A percentile compares a stretch with the other conserved stretches of the same genome.
Evolutionary conservation across 1,140 invertebrate genomes (phyloP).

Genomic region (Globodera ellingtonae): DNA sequence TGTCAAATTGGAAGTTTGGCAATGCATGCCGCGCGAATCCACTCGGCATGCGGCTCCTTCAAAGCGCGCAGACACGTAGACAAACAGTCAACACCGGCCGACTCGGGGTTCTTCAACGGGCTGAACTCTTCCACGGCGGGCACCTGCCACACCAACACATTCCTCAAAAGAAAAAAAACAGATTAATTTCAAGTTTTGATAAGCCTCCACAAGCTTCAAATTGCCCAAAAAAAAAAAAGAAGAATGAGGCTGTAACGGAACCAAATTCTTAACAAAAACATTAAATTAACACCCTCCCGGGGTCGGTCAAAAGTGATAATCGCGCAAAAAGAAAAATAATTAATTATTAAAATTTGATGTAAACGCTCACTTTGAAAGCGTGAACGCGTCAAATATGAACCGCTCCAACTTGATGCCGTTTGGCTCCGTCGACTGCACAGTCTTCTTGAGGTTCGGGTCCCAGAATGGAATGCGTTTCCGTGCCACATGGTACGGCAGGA

Average conservation of each 20-base stretch:
- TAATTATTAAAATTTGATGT: too few species aligned
- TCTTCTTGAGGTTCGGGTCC: constrained; percentile 73
- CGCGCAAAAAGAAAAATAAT: too few species aligned
- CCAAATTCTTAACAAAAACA: too few species aligned
- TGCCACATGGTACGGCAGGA: constrained; percentile 85
- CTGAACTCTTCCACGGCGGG: constrained; percentile 90
- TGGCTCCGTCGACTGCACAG: constrained; percentile 76
- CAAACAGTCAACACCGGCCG: constrained; percentile 75
- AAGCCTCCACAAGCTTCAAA: too few species aligned
- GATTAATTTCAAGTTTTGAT: neutral
- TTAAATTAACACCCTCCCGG: too few species aligned
- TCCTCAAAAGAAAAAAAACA: constrained; percentile 65
- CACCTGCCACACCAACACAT: constrained; percentile 91
- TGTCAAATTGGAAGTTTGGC: too few species aligned
- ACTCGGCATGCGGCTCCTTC: constrained; percentile 79
- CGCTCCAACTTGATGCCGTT: constrained; percentile 99
- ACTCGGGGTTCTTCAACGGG: constrained; percentile 90
- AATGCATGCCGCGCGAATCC: constrained; percentile 78
- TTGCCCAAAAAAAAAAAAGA: too few species aligned
- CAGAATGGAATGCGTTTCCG: constrained; percentile 94
- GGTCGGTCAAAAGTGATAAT: too few species aligned
- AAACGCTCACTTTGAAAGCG: constrained; percentile 75
- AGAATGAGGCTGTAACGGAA: too few species aligned
- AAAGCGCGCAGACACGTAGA: constrained; percentile 82
- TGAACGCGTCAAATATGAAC: constrained; percentile 98